Evolutionary conservation across 2,888 invertebrate genomes (phyloP).

Genomic region (Campaea margaritaria): DNA sequence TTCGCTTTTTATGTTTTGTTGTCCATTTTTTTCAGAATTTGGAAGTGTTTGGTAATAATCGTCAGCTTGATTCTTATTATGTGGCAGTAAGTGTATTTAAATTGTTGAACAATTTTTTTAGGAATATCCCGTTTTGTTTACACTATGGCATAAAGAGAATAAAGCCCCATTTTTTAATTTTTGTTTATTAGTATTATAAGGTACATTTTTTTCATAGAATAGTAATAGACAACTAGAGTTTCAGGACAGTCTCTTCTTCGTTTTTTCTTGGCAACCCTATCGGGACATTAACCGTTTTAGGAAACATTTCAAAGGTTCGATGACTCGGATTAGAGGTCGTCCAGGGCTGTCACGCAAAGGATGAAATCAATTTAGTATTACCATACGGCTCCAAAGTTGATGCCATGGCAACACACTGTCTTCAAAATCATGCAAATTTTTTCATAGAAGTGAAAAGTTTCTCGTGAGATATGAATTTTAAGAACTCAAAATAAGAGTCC

Average conservation of each 20-base stretch:
- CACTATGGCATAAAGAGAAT: too few relatives aligned
- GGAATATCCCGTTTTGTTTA: too few relatives aligned
- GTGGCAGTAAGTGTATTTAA: too few relatives aligned
- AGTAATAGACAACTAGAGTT: background rate
- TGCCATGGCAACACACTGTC: constrained; percentile 37
- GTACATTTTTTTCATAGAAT: background rate
- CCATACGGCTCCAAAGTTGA: constrained; percentile 47
- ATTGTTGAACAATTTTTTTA: too few relatives aligned
- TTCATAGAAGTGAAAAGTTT: constrained; percentile 18
- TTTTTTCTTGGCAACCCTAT: constrained; percentile 55
- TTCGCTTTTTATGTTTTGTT: too few relatives aligned
- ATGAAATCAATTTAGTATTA: constrained; percentile 54
- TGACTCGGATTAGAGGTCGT: constrained; percentile 77
- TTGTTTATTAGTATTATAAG: too few relatives aligned
- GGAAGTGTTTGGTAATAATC: too few relatives aligned
- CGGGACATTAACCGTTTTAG: constrained; percentile 80
- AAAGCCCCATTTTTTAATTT: too few relatives aligned
- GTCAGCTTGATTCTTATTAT: too few relatives aligned
- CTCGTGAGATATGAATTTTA: constrained; percentile 17
- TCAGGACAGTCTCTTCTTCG: constrained; percentile 10
- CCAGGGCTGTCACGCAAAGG: constrained; percentile 58
- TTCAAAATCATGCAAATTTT: constrained; percentile 33
- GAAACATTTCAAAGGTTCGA: constrained; percentile 76
- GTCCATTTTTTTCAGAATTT: too few relatives aligned
- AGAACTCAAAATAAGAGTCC: background rate